Base-by-base conservation (phyloP, 2,888 invertebrate genomes). In the Lamellibrachia columna region DNA sequence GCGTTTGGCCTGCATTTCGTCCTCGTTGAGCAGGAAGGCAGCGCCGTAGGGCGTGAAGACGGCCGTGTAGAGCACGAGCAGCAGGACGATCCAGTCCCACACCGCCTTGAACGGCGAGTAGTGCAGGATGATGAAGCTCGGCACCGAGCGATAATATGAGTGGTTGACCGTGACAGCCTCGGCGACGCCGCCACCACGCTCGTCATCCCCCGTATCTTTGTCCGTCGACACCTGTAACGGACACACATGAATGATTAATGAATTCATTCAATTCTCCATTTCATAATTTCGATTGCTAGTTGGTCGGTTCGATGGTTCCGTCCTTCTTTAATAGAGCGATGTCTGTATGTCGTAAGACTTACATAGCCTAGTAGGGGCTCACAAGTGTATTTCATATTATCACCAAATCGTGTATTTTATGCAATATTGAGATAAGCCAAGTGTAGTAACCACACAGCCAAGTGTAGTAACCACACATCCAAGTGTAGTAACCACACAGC, bases 21-120 rank as follows among this genome's bases (percentile, higher is more conserved):
- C 95, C 93, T 96, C 96, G 93, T 96, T 96, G 11, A 96, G 95
- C 1, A 96, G 95, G 94, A 96, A 96, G 91, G 96, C 96, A 53
- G 95, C 96, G 55, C 95, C 95, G 94, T 96, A 96, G 0, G 96
- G 96, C 22, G 96, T 96, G 93, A 96, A 96, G 15, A 96, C 96
- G 22, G 96, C 96, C 22, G 96, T 96, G 94, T 96, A 96, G 40
- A 96, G 94, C 52, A 96, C 96, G 15, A 96, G 95, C 90, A 96
- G 94, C 55, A 96, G 94, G 28, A 96, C 95, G 53, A 96, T 95
- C 96, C 96, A 96, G 93, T 96, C 96, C 96, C 96, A 96, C 53
- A 96, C 96, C 7, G 96, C 96, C 94, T 96, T 96, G 93, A 96
- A 96, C 22, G 96, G 96, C 53, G 96, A 96, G 94, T 96, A 96